Base-by-base conservation (phyloP, 2,888 invertebrate species). In the Brachypterus glaber region DNA sequence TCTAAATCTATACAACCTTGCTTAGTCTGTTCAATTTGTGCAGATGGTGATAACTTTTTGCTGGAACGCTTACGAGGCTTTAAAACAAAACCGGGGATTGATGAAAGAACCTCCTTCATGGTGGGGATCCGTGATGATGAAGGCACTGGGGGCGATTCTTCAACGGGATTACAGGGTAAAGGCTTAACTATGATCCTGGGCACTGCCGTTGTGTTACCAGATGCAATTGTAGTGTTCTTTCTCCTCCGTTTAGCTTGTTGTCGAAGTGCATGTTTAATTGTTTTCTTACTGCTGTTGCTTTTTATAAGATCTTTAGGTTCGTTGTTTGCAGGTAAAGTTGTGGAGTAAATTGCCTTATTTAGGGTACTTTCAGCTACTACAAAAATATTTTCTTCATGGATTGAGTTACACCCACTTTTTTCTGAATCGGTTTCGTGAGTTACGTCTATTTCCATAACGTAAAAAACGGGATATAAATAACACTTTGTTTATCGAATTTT, bases 1-100 rank as follows among this genome's bases (percentile, higher is more conserved):
- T 93, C 92, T 55, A 96, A 72, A 67, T 96, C 95, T 49, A 96
- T 87, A 62, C 87, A 86, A 35, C 93, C 92, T 68, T 92, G 91
- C 67, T 85, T 84, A 27, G 88, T 88, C 68, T 90, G 88, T 59
- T 90, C 90, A 46, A 93, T 70, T 67, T 93, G 92, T 46, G 92
- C 92, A 30, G 92, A 90, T 43, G 88, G 84, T 24, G 90, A 89
- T 50, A 90, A 67, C 63, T 88, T 87, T 60, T 89, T 86, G 43
- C 81, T 80, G 44, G 83, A 82, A 43, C 84, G 70, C 61, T 86
- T 83, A 41, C 84, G 67, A 35, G 82, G 83, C 57, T 87, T 86
- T 38, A 85, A 71, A 63, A 79, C 82, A 60, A 89, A 89, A n/a
- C 89, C 89, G 33, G 89, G 89, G 58, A 90, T 85, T 41, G 89